Percentiles rank a stretch among this genome's conserved stretches.
Evolutionary conservation across 1,140 invertebrate species (phyloP).

Genomic region (Lasioglossum baleicum): DNA sequence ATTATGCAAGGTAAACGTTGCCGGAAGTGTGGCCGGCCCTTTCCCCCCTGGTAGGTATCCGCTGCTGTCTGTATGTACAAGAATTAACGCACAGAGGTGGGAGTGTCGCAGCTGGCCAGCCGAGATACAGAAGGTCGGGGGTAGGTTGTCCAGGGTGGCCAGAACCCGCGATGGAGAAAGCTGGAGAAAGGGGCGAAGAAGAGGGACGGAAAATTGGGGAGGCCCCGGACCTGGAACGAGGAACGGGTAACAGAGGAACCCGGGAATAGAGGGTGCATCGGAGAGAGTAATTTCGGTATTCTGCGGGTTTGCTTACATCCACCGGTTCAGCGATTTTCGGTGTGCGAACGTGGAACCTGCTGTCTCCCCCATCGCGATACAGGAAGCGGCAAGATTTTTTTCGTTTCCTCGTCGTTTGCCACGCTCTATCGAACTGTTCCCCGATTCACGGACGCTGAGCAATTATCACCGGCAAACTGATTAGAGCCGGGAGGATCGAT

Average conservation of each 20-base stretch:
- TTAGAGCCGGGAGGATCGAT: too few species aligned
- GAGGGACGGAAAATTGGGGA: slow-evolving; percentile 36
- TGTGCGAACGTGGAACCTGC: slow-evolving; percentile 51
- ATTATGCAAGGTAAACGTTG: slow-evolving; percentile 68
- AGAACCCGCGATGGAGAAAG: background rate
- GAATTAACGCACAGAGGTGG: slow-evolving; percentile 76
- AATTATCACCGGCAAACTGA: too few species aligned
- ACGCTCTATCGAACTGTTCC: background rate
- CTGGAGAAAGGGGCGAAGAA: slow-evolving; percentile 31
- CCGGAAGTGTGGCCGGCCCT: slow-evolving; percentile 45
- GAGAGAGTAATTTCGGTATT: slow-evolving; percentile 77
- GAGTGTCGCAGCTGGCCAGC: slow-evolving; percentile 74
- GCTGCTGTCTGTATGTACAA: slow-evolving; percentile 68
- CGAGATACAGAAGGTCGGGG: slow-evolving; percentile 68
- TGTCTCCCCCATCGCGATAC: slow-evolving; percentile 20
- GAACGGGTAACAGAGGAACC: slow-evolving; percentile 68
- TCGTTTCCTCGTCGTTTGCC: slow-evolving; percentile 23
- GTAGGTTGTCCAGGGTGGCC: slow-evolving; percentile 57
- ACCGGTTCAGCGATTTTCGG: slow-evolving; percentile 72
- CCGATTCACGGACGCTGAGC: background rate
- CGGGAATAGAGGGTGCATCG: slow-evolving; percentile 72
- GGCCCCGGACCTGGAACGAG: slow-evolving; percentile 55
- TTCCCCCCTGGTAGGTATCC: slow-evolving; percentile 58
- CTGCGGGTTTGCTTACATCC: slow-evolving; percentile 78
- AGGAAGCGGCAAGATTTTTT: slow-evolving; percentile 25